These are phyloP conservation scores for Ceratina japonica DNA, from an alignment of 1,140 invertebrate genomes.

Conservation along the genomic window DNA sequence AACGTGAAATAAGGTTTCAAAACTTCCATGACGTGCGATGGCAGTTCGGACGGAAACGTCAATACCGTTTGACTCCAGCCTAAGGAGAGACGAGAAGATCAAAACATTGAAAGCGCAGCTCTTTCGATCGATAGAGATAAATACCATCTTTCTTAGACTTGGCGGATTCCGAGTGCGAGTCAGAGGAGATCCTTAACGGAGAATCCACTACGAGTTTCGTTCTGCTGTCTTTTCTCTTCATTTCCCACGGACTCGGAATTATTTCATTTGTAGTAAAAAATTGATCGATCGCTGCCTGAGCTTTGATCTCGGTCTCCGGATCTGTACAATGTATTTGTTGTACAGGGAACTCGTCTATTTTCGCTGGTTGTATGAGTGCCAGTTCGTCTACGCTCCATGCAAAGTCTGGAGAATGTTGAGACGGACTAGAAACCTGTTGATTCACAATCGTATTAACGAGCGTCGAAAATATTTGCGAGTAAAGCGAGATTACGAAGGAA, in stretches of 20 bases:
- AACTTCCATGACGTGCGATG: conserved; percentile 81
- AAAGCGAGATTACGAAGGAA: neutral
- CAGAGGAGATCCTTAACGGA: neutral
- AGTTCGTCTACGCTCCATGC: conserved; percentile 81
- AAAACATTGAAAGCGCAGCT: neutral
- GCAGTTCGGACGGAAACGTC: conserved; percentile 80
- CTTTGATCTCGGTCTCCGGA: conserved; percentile 78
- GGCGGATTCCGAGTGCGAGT: conserved; percentile 21
- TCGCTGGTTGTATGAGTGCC: conserved; percentile 78
- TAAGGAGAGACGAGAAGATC: conserved; percentile 52
- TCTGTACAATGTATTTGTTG: conserved; percentile 78
- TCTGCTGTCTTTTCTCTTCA: conserved; percentile 54
- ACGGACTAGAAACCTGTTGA: conserved; percentile 55
- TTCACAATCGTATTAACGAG: neutral
- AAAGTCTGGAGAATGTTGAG: conserved; percentile 76
- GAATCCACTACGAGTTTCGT: conserved; percentile 21
- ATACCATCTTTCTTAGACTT: conserved; percentile 70
- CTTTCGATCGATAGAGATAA: conserved; percentile 3
- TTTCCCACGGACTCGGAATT: conserved; percentile 79
- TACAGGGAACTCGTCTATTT: conserved; percentile 79
- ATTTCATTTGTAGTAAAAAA: conserved; percentile 80
- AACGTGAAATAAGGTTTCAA: conserved; percentile 83
- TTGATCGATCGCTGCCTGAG: conserved; percentile 79
- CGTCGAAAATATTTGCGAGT: neutral
- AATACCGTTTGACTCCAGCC: conserved; percentile 82